Evolutionary conservation across 2,888 invertebrate species (phyloP).

Genomic region (Drosophila rubida): DNA sequence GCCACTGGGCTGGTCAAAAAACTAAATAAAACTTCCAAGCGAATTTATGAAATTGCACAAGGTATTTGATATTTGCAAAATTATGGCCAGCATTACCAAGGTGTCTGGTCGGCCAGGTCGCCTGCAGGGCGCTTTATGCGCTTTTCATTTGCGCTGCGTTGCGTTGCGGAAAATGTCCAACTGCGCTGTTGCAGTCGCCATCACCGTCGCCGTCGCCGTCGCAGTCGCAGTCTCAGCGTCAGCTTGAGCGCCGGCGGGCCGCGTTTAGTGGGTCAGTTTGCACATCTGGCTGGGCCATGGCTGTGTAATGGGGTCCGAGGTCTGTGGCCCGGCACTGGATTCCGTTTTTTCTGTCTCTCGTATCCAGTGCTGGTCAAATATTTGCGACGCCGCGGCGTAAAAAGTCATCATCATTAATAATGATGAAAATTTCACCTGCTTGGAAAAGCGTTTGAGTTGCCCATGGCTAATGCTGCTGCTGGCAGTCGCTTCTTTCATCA

Average conservation of each 20-base stretch:
- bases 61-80: slow-evolving; percentile 57
- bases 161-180: slow-evolving; percentile 46
- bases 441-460: slow-evolving; percentile 59
- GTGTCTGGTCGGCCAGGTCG: slow-evolving; percentile 21
- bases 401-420: slow-evolving; percentile 80
- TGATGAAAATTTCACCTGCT: slow-evolving; percentile 75
- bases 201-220: not conserved
- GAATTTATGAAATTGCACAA: slow-evolving; percentile 74
- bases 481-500: slow-evolving; percentile 60
- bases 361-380: slow-evolving; percentile 70
- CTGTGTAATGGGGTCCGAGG: slow-evolving; percentile 20
- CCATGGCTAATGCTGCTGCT: slow-evolving; percentile 10
- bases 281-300: slow-evolving; percentile 37
- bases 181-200: slow-evolving; percentile 4
- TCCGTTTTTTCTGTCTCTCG: slow-evolving; percentile 39
- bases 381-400: slow-evolving; percentile 64
- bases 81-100: slow-evolving; percentile 58
- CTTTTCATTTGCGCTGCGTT: slow-evolving; percentile 56
- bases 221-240: not conserved
- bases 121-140: slow-evolving; percentile 63
- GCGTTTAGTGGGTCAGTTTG: slow-evolving; percentile 73
- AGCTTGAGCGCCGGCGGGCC: slow-evolving; percentile 9
- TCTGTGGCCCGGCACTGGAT: slow-evolving; percentile 32
- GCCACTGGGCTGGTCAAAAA: slow-evolving; percentile 49
- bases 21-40: slow-evolving; percentile 12